phyloP scores from a whole-genome alignment of 2,113 vertebrate genomes.

The Cephalopholis sonnerati region DNA sequence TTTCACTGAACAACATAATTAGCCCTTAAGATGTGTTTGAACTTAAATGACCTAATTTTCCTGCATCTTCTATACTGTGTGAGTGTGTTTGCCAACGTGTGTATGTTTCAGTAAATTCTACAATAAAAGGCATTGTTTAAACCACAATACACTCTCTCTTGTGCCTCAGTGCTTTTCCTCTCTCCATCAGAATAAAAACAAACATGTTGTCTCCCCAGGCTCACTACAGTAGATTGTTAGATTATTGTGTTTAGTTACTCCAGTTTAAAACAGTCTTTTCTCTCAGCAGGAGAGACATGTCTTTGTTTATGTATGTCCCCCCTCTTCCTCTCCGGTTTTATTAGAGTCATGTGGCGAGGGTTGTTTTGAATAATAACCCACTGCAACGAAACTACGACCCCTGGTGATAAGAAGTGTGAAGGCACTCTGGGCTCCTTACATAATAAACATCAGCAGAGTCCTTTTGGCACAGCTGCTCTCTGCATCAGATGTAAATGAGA shows the following conservation, averaged over 20 bases:
- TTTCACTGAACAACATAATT: not conserved
- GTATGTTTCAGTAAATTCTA: not conserved
- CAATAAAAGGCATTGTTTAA: constrained; percentile 17
- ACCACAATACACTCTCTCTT: not conserved
- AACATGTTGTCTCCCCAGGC: constrained; percentile 8
- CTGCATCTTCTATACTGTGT: not conserved
- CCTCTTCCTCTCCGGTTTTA: constrained; percentile 29
- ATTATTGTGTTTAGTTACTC: constrained; percentile 51
- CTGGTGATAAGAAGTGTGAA: constrained; percentile 43
- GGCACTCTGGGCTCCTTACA: constrained; percentile 41
- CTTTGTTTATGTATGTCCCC: constrained; percentile 38
- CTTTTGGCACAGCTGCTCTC: constrained; percentile 48
- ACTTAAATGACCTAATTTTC: not conserved
- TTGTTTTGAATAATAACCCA: constrained; percentile 46
- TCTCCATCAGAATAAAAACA: constrained; percentile 12
- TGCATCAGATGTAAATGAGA: constrained; percentile 57
- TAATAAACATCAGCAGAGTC: constrained; percentile 25
- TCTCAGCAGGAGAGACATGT: constrained; percentile 30
- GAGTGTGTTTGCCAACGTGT: not conserved
- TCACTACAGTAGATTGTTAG: constrained; percentile 6
- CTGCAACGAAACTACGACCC: constrained; percentile 61
- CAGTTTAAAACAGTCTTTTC: constrained; percentile 19
- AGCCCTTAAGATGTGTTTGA: not conserved
- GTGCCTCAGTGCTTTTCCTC: not conserved
- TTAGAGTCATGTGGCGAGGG: constrained; percentile 55